Evolutionary conservation across 2,113 vertebrate species (phyloP).

Genomic region (Chaetodon auriga): DNA sequence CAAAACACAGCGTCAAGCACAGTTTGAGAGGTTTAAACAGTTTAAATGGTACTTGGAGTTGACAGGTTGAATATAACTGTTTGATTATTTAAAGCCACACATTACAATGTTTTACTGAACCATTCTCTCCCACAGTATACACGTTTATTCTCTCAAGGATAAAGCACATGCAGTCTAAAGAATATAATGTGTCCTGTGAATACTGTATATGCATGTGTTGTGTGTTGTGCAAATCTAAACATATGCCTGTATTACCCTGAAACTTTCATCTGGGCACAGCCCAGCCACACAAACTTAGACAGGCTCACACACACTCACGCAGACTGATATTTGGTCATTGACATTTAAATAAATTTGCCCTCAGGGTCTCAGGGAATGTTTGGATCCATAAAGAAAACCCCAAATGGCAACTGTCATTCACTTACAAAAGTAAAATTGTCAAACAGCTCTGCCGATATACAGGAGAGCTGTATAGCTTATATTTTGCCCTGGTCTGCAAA

Average conservation of each 20-base stretch:
- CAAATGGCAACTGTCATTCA: constrained; percentile 47
- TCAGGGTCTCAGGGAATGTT: constrained; percentile 45
- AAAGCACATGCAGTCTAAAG: neutral
- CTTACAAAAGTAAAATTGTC: constrained; percentile 38
- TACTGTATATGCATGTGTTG: neutral
- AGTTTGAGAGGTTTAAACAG: neutral
- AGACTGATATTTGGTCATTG: constrained; percentile 57
- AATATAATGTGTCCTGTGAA: neutral
- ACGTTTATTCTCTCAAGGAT: neutral
- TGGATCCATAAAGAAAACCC: constrained; percentile 42
- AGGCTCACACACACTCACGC: neutral
- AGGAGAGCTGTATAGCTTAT: neutral
- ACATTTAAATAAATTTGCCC: constrained; percentile 54
- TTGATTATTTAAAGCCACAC: neutral
- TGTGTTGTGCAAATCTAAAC: constrained; percentile 5
- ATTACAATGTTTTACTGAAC: neutral
- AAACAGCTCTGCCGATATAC: constrained; percentile 16
- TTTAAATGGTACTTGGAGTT: neutral
- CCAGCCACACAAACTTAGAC: neutral
- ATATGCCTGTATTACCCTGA: constrained; percentile 1
- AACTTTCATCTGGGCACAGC: constrained; percentile 3
- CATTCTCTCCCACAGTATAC: neutral
- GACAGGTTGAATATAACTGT: neutral
- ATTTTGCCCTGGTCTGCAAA: constrained; percentile 3
- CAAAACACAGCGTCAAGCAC: too few relatives aligned